Evolutionary conservation across 2,797 vertebrate genomes (phyloP), one percentile per base, ranked within the genome.

Genomic region (Silurus aristotelis): DNA sequence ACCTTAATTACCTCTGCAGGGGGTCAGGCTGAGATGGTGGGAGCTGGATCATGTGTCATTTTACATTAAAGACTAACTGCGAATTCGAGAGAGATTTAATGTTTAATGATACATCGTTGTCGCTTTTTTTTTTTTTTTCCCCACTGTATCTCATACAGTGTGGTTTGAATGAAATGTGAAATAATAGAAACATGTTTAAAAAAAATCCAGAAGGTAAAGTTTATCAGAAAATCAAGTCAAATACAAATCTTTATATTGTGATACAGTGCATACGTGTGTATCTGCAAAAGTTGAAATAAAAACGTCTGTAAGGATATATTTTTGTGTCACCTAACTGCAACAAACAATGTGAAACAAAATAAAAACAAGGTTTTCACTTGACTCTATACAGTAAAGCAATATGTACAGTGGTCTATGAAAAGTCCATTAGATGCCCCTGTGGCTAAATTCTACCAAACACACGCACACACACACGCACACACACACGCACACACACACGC

Each of bases 1-100:
- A 38, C 67, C 52, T 68, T 52, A 84, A 80, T 84, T 87, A 79
- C n/a, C 82, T 80, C 68, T 58, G 85, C 79, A 80, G 76, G 76
- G 56, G 82, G 60, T 67, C 48, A 58, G 60, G 73, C 77, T n/a
- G 60, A 46, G 58, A 61, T 43, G 31, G 10, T 61, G 19, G 75
- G 19, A 2, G 27, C 75, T 46, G 20, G 31, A 46, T 46, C 6
- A 43, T 56, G 31, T 8, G 20, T n/a, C 38, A 22, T n/a, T 79
- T 20, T 63, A 63, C 6, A n/a, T 79, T 79, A 63, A 38, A 63
- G 25, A 46, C 12, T 46, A 46, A n/a, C 13, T 46, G 19, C 20
- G 38, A 63, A 43, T 15, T 79, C 20, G 38, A 46, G 20, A 63
- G 58, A 63, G 31, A n/a, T n/a, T n/a, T n/a, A n/a, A n/a, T n/a